Evolutionary conservation across 2,797 vertebrate species (phyloP).

Genomic region (Nyctibius grandis): DNA sequence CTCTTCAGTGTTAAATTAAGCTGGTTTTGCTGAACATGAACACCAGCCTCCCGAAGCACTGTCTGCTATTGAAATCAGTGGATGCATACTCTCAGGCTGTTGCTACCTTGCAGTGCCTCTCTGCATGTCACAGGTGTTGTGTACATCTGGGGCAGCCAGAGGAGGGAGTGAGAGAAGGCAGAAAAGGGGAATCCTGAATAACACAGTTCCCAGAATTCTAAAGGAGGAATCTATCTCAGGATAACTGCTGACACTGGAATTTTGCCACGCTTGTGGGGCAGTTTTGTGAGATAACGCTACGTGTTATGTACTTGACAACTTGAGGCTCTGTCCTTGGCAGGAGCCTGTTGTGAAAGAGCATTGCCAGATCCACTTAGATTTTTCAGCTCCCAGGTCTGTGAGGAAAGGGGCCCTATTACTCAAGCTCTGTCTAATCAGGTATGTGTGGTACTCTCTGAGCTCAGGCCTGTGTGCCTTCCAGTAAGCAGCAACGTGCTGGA

Average conservation of each 20-base stretch:
- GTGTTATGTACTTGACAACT: neutral
- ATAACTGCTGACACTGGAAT: neutral
- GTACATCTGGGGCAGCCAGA: neutral
- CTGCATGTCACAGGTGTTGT: neutral
- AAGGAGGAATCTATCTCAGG: neutral
- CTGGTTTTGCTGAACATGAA: neutral
- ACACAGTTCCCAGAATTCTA: neutral
- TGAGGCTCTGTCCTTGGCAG: neutral
- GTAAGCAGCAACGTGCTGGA: neutral
- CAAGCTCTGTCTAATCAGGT: neutral
- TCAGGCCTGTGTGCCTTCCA: neutral
- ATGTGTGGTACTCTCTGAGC: neutral
- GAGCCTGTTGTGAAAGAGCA: neutral
- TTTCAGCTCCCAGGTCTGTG: neutral
- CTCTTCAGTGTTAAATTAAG: constrained; percentile 34
- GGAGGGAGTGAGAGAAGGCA: neutral
- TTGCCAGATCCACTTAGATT: neutral
- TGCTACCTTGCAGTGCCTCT: neutral
- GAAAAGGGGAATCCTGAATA: neutral
- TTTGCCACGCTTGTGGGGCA: neutral
- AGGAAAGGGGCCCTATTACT: neutral
- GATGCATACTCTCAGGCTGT: constrained; percentile 32
- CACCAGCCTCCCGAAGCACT: neutral
- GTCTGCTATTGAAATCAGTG: neutral
- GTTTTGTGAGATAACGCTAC: neutral